Percentiles rank a stretch among this genome's conserved stretches.
phyloP scores from a whole-genome alignment of 2,888 invertebrate species.

The Coleophora flavipennella region DNA sequence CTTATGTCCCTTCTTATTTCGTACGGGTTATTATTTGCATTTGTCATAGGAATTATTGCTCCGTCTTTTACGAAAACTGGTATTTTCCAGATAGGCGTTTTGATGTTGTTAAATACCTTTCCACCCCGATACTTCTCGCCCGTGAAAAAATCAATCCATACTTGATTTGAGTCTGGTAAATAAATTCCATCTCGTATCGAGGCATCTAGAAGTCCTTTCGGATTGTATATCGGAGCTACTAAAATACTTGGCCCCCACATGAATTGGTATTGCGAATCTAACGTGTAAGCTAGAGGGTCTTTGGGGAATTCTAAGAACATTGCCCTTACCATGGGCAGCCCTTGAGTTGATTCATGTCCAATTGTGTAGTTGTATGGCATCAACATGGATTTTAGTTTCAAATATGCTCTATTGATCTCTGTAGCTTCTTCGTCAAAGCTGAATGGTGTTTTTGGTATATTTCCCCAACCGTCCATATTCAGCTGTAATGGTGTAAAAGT shows the following conservation, averaged over 20 bases:
- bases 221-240: slow-evolving; percentile 53
- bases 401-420: slow-evolving; percentile 51
- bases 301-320: slow-evolving; percentile 58
- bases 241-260: slow-evolving; percentile 64
- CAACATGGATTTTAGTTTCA: slow-evolving; percentile 56
- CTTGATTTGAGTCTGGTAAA: slow-evolving; percentile 41
- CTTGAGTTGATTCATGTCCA: slow-evolving; percentile 39
- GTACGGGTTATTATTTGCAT: slow-evolving; percentile 50
- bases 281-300: slow-evolving; percentile 38
- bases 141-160: slow-evolving; percentile 57
- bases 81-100: slow-evolving; percentile 52
- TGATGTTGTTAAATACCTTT: slow-evolving; percentile 45
- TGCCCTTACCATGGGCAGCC: slow-evolving; percentile 56
- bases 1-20: slow-evolving; percentile 43
- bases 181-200: slow-evolving; percentile 44
- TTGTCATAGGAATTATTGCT: slow-evolving; percentile 54
- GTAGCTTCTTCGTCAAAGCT: slow-evolving; percentile 44
- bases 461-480: slow-evolving; percentile 65
- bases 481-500: slow-evolving; percentile 58
- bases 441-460: slow-evolving; percentile 51
- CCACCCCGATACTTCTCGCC: slow-evolving; percentile 57
- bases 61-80: slow-evolving; percentile 58
- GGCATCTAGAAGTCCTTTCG: slow-evolving; percentile 17
- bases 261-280: slow-evolving; percentile 56
- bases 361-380: slow-evolving; percentile 60